Percentiles rank a stretch among this genome's conserved stretches.
These are phyloP conservation scores for Chlamydotis undulata DNA, from an alignment of 2,113 vertebrate species.

Conservation along the genomic window DNA sequence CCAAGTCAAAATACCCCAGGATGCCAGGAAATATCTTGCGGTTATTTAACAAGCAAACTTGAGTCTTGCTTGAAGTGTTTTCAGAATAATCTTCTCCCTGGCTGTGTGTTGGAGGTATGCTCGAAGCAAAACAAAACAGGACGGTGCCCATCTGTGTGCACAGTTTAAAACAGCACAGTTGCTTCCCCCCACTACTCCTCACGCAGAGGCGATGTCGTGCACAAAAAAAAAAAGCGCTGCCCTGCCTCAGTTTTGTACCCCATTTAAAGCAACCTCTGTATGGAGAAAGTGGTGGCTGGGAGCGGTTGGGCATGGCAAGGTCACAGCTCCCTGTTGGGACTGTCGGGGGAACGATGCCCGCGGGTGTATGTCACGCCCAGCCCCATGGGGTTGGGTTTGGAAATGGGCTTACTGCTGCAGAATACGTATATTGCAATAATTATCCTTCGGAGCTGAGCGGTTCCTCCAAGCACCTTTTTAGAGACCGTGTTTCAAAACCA, in stretches of 20 bases:
- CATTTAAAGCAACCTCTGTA: not conserved
- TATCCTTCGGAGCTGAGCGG: not conserved
- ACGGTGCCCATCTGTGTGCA: not conserved
- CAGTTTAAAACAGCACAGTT: not conserved
- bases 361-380: fast-evolving
- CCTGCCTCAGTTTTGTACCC: not conserved
- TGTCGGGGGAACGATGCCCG: not conserved
- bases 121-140: not conserved
- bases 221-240: not conserved
- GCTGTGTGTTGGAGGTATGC: not conserved
- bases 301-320: not conserved
- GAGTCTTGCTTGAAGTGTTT: not conserved
- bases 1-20: not conserved
- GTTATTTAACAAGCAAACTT: not conserved
- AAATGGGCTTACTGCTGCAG: not conserved
- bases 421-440: not conserved
- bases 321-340: not conserved
- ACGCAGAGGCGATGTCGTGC: not conserved
- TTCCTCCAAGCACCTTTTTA: not conserved
- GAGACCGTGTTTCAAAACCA: not conserved
- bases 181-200: not conserved
- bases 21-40: not conserved
- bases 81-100: not conserved
- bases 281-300: not conserved
- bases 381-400: not conserved